Base-by-base conservation (phyloP, 2,113 vertebrate genomes). In the Todiramphus chloris region DNA sequence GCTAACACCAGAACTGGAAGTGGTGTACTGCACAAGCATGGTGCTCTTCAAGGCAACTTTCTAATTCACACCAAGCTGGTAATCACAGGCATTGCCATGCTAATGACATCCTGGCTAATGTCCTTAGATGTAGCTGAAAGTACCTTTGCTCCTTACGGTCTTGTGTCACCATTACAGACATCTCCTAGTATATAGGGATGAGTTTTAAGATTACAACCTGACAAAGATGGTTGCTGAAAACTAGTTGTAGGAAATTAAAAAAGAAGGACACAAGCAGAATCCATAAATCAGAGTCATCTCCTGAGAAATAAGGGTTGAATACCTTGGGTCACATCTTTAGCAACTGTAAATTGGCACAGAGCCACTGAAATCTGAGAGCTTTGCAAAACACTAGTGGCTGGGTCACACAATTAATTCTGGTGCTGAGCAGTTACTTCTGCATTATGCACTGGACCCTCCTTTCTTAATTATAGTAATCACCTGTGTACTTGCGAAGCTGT, bases 381-480 rank as follows among this genome's bases (percentile, higher is more conserved):
- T 48, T 53, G 58, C 70, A 80, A 87, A 89, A 82, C 1, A 1
- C 44, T 43, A 64, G 56, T 0, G 0, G 23, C 0, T 84, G 51
- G 20, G 58, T 68, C 77, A 89, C 64, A 89, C 64, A 83, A 75
- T 76, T 75, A 89, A 75, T 82, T 3, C 11, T 30, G 58, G 15
- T 39, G 60, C 80, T 91, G 56, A 94, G 64, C 44, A 94, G 44
- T 62, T 90, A 81, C 27, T 48, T 35, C 15, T 55, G 41, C 27
- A 9, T 46, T 90, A 72, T 72, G 56, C 41, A 50, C 46, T 59
- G 39, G 41, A 72, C n/a, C n/a, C 37, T 83, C 69, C 64, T 74
- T 83, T 86, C 44, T 43, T 83, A 91, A 88, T 95, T 82, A 63
- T 4, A 90, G 15, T 56, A 90, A 59, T 64, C 37, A 84, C 46